phyloP scores from a whole-genome alignment of 2,113 vertebrate genomes.

The Tachuris rubrigastra region DNA sequence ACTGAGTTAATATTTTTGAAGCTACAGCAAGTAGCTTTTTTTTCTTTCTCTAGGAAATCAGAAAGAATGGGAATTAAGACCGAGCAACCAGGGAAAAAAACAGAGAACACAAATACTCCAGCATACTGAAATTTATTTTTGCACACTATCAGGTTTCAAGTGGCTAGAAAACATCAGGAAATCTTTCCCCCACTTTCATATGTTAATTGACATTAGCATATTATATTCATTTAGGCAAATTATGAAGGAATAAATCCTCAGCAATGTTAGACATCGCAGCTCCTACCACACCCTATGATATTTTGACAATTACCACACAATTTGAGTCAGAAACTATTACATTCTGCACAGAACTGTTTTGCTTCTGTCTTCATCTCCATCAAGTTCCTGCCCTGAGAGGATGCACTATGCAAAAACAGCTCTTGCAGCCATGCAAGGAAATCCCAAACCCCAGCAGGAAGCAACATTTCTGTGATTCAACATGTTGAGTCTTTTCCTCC shows the following conservation, averaged over 20 bases:
- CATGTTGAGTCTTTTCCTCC: neutral
- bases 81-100: neutral
- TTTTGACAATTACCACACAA: constrained; percentile 6
- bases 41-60: neutral
- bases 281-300: constrained; percentile 1
- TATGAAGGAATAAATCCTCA: neutral
- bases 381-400: neutral
- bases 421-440: constrained; percentile 18
- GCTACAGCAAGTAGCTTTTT: neutral
- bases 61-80: neutral
- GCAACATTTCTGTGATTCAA: neutral
- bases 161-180: neutral
- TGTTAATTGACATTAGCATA: neutral
- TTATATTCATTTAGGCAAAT: neutral
- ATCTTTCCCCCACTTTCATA: neutral
- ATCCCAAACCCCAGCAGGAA: constrained; percentile 43
- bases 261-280: neutral
- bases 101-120: neutral
- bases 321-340: constrained; percentile 29
- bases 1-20: neutral
- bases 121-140: neutral
- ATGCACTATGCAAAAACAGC: neutral
- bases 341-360: neutral
- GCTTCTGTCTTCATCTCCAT: neutral
- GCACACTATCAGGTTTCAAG: neutral